Base-by-base conservation (phyloP, 2,113 vertebrate species). In the Eidolon helvum region DNA sequence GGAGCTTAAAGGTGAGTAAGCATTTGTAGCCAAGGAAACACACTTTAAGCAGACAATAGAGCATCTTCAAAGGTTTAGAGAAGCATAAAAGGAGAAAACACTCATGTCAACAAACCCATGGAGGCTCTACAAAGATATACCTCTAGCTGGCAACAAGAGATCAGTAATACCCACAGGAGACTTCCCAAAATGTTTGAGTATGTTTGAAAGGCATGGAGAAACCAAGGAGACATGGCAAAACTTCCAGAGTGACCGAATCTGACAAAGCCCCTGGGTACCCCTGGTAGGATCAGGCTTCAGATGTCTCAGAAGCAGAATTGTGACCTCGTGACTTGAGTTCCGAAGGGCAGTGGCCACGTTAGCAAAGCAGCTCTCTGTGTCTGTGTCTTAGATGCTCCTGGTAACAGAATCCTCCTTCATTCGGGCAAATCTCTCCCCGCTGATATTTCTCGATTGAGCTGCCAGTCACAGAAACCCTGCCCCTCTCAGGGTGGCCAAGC, bases 1-100 rank as follows among this genome's bases (percentile, higher is more conserved):
- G 57, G 61, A 91, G 22, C 88, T 90, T 94, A 66, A 95, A 96
- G 91, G 77, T 91, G 55, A 94, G 19, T 26, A 63, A 72, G 71
- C 55, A 69, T 88, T 88, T 92, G 65, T n/a, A 78, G 28, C 43
- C 69, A 30, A 85, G 48, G 63, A 61, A 94, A 94, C 59, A 55
- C 33, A 65, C 26, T 66, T 61, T 14, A 48, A 90, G 61, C 48
- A 69, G 53, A 82, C 8, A 30, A 30, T 9, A 94, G 79, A 53
- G 48, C 11, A 19, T 95, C 30, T 91, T 88, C 48, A 89, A 88
- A 95, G 92, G 33, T 38, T 68, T 65, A 26, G 21, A 72, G 50
- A 89, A 18, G 12, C 69, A 8, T 78, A 48, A 74, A 88, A 68
- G 61, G 15, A 10, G 4, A 78, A 83, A 63, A 8, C 1, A 11